Evolutionary conservation across 2,113 vertebrate genomes (phyloP).

Genomic region (Apeltes quadracus): DNA sequence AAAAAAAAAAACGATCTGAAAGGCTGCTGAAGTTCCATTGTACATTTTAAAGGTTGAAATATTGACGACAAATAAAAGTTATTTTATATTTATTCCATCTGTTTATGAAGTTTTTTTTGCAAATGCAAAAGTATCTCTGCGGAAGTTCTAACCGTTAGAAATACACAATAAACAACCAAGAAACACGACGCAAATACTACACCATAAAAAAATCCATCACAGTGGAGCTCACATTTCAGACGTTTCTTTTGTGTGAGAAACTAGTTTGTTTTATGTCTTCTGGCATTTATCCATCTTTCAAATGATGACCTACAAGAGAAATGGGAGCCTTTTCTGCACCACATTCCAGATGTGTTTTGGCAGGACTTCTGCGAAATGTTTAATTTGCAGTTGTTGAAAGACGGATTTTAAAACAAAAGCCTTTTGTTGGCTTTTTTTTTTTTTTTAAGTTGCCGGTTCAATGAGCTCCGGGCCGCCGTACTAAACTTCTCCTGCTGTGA

Average conservation of each 20-base stretch:
- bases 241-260: not conserved
- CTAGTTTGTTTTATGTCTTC: not conserved
- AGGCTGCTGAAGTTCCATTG: slow-evolving; percentile 54
- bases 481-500: not conserved
- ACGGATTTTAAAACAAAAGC: not conserved
- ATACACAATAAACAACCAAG: not conserved
- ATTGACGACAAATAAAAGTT: slow-evolving; percentile 73
- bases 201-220: too few relatives aligned
- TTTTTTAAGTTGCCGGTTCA: not conserved
- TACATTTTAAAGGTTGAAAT: slow-evolving; percentile 66
- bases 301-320: not conserved
- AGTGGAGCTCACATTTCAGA: not conserved
- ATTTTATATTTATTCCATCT: slow-evolving; percentile 74
- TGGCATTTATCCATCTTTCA: not conserved
- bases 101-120: not conserved
- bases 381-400: not conserved
- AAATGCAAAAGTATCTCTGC: not conserved
- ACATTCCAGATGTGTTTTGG: not conserved
- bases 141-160: not conserved
- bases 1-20: slow-evolving; percentile 49
- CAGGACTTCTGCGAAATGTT: not conserved
- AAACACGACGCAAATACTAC: not conserved
- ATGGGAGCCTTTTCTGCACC: not conserved
- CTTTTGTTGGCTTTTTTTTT: too few relatives aligned
- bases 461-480: not conserved